Base-by-base conservation (phyloP, 2,113 vertebrate species). In the Tamias sibiricus region DNA sequence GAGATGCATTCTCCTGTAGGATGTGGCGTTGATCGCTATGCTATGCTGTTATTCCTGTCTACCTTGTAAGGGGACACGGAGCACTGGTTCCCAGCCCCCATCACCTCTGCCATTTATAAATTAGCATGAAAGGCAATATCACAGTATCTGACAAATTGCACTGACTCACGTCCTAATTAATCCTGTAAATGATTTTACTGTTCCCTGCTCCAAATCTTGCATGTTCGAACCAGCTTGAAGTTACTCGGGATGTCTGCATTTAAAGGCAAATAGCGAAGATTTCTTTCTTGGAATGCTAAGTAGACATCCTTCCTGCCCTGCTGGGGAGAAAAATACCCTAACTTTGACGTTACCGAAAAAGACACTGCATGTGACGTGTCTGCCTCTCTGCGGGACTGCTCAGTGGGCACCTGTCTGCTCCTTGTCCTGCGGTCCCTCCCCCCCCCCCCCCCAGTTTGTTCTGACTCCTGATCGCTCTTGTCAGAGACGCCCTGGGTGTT, bases 151-250 rank as follows among this genome's bases (percentile, higher is more conserved):
- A 85, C 79, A 80, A 96, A 59, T 6, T 76, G 89, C 71, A 35
- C 72, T 81, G 88, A 88, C 82, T 96, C 90, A 52, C 28, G 10
- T 83, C 91, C 71, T 0, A 14, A 92, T 95, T 96, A 87, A 72
- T 83, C 90, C 92, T 72, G 28, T 44, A 62, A 72, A 76, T 80
- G 54, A 49, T 0, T 94, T 80, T 12, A 16, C 77, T 77, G 85
- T 76, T 95, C 59, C 93, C 86, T 94, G 95, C 92, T 93, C 96
- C 92, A 76, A 93, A 91, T 69, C n/a, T 88, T 94, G 94, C 93
- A 42, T 81, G 95, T 92, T 98, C 97, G 96, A 97, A 97, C 98
- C 97, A 97, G 98, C 62, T 92, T 88, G 90, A 62, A 98, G 87
- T 74, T 92, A 93, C 95, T 89, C 62, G 35, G 40, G 75, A 88